Base-by-base conservation (phyloP, 92 coral and sea anemone genomes). In the Palythoa heliodiscus region DNA sequence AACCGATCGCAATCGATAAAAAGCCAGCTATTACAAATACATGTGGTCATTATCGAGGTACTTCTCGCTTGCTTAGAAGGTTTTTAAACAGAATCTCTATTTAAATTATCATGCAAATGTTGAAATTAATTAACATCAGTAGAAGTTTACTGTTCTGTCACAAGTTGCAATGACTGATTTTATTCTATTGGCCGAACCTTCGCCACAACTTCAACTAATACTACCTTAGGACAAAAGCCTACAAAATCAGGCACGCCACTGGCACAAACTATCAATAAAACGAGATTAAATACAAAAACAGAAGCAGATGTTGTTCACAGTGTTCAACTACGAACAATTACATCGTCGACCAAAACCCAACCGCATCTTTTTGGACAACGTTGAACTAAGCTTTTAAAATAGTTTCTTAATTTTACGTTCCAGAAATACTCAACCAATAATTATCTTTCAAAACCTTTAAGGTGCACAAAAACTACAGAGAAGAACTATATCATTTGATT, bases 251-350 rank as follows among this genome's bases (percentile, higher is more conserved):
- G 20, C 64, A 23, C 50, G 23, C 24, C 50, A 67, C 20, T 23
- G 63, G 47, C 61, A 47, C 50, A 80, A 66, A 80, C 66, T 63
- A 80, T 64, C 58, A 80, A 80, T 64, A 80, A 66, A 64, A 40
- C 57, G 14, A 64, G 39, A 80, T 64, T 80, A 40, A 80, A 80
- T 64, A 80, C 60, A 66, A 80, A 77, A 80, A 48, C 74, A 67
- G 39, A 20, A 70, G 84, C 84, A 80, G 84, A 80, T 80, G 84
- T 80, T 80, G 66, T 66, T 47, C 48, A 29, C 55, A 68, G 40
- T 37, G 40, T 43, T 47, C 43, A 20, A 66, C 14, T 68, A 12
- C 50, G 11, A 80, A 54, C 39, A 52, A 48, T 12, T 23, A 66
- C 23, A 80, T 66, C 61, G 73, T 80, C 24, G 35, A 66, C 61